A percentile compares a stretch with the other conserved stretches of the same genome.
Conservation (phyloP, 2,797 vertebrate species). For the Mormyrus hasselquistii region DNA sequence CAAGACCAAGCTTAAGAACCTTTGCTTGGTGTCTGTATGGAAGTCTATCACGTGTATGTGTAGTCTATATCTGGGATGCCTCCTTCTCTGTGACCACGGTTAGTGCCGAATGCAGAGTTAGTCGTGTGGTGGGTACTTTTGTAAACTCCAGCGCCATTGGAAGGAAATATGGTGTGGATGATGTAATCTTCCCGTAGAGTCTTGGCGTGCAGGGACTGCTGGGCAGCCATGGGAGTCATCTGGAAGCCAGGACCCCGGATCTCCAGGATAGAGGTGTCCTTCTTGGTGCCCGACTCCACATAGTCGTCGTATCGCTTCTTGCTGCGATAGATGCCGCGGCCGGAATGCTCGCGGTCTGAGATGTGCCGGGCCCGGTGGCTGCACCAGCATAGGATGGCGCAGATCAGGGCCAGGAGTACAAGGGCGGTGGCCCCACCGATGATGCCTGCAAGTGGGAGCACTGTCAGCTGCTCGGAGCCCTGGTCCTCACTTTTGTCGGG, state of each 20-base stretch:
- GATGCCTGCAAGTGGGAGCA: constrained; percentile 77
- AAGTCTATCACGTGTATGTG: constrained; percentile 80
- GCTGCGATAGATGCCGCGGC: constrained; percentile 71
- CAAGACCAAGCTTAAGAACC: constrained; percentile 61
- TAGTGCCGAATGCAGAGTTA: constrained; percentile 75
- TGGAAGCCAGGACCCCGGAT: constrained; percentile 80
- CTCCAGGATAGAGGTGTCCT: constrained; percentile 87
- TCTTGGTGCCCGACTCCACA: constrained; percentile 88
- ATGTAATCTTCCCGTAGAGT: constrained; percentile 81
- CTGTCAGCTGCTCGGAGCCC: constrained; percentile 54
- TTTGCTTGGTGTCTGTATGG: constrained; percentile 65
- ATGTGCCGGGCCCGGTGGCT: constrained; percentile 72
- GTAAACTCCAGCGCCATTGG: constrained; percentile 82
- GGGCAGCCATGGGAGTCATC: constrained; percentile 80
- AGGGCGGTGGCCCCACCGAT: constrained; percentile 78
- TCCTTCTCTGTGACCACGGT: constrained; percentile 82
- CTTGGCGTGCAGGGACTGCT: constrained; percentile 67
- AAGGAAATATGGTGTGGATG: constrained; percentile 89
- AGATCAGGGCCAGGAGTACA: constrained; percentile 77
- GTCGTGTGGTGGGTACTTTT: constrained; percentile 73
- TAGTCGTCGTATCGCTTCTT: constrained; percentile 83
- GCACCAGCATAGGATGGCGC: constrained; percentile 82
- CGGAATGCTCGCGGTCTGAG: constrained; percentile 70
- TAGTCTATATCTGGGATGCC: constrained; percentile 88
- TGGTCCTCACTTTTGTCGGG: constrained; percentile 61